Evolutionary conservation across 2,797 vertebrate genomes (phyloP).

Genomic region (Cryptoprocta ferox): DNA sequence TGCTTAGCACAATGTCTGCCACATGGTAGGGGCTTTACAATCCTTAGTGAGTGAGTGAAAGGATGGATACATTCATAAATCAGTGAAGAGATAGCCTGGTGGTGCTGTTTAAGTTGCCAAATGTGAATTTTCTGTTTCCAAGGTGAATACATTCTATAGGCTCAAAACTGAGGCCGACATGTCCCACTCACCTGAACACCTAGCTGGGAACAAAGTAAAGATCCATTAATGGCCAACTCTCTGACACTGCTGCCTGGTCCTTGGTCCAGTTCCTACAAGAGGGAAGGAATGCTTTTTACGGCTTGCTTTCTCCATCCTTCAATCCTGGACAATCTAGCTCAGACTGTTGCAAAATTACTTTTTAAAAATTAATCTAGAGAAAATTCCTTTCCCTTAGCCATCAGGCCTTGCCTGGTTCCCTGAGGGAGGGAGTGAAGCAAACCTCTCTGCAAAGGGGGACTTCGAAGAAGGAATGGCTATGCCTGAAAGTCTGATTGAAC

Average conservation of each 20-base stretch:
- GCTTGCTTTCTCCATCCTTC: neutral
- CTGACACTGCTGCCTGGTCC: neutral
- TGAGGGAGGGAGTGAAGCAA: neutral
- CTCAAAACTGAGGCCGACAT: neutral
- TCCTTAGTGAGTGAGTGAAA: neutral
- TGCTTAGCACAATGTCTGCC: neutral
- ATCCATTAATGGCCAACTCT: rapidly evolving
- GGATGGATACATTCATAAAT: neutral
- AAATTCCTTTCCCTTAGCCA: neutral
- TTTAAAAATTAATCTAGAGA: conserved; percentile 12
- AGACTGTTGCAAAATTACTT: conserved; percentile 26
- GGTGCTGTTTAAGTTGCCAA: neutral
- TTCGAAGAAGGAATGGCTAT: neutral
- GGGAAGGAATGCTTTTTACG: neutral
- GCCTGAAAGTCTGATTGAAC: neutral
- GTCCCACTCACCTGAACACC: neutral
- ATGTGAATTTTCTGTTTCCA: neutral
- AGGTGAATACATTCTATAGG: neutral
- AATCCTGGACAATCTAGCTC: neutral
- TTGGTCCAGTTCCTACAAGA: neutral
- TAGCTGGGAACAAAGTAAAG: neutral
- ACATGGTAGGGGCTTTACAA: neutral
- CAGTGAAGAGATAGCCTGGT: neutral
- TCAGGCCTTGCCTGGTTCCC: neutral
- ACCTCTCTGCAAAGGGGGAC: neutral